phyloP scores from a whole-genome alignment of 2,113 vertebrate genomes.

The Salvelinus namaycush region DNA sequence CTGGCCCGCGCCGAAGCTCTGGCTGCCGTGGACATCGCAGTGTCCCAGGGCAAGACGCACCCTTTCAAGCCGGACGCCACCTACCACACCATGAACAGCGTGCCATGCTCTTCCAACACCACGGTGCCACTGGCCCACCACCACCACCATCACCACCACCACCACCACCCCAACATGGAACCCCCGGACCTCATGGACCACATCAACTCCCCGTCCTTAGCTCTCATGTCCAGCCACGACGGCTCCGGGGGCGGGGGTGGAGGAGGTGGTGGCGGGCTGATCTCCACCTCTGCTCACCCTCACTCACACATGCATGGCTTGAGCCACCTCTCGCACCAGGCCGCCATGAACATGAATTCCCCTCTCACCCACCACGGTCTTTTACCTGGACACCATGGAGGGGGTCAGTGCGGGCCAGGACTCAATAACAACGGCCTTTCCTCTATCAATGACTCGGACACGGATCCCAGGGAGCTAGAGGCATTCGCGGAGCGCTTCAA shows the following conservation, averaged over 20 bases:
- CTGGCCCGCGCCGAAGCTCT: conserved; percentile 93
- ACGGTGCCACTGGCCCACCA: conserved; percentile 86
- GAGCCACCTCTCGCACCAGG: conserved; percentile 90
- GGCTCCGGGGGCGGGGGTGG: conserved; percentile 79
- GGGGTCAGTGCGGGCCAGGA: conserved; percentile 78
- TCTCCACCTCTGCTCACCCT: conserved; percentile 85
- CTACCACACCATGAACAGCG: conserved; percentile 95
- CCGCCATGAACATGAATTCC: conserved; percentile 93
- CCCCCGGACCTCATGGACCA: conserved; percentile 88
- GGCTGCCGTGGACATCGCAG: conserved; percentile 95
- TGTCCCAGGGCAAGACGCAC: conserved; percentile 95
- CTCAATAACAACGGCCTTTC: conserved; percentile 82
- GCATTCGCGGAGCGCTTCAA: conserved; percentile 96
- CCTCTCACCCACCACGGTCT: conserved; percentile 90
- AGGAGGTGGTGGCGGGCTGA: conserved; percentile 79
- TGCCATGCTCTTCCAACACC: conserved; percentile 87
- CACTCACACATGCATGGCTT: conserved; percentile 94
- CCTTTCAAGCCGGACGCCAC: conserved; percentile 95
- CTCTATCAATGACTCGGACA: conserved; percentile 93
- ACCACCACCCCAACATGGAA: conserved; percentile 89
- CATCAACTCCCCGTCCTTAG: conserved; percentile 81
- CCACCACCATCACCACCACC: conserved; percentile 92
- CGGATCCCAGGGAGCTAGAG: conserved; percentile 91
- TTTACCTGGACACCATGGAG: conserved; percentile 87
- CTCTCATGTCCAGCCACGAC: conserved; percentile 85